These are phyloP conservation scores for Solea senegalensis DNA, from an alignment of 2,113 vertebrate species.

Conservation along the genomic window DNA sequence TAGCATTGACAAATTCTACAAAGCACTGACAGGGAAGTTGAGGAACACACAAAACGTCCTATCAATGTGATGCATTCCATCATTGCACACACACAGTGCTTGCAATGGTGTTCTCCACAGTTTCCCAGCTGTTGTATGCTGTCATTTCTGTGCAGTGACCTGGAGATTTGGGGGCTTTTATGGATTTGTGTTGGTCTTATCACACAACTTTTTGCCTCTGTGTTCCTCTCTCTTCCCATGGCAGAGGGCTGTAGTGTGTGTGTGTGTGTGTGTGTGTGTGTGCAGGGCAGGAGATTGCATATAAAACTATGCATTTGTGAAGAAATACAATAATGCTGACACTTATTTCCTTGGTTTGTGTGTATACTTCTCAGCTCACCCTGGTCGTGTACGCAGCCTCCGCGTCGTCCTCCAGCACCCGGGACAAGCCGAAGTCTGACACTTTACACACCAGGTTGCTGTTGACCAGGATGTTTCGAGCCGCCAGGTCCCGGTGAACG, in stretches of 20 bases:
- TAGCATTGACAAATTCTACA: background rate
- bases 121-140: constrained; percentile 12
- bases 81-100: background rate
- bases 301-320: too few species aligned
- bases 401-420: constrained; percentile 94
- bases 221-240: constrained; percentile 11
- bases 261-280: background rate
- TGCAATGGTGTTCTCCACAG: constrained; percentile 4
- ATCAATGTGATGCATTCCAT: background rate
- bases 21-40: too few species aligned
- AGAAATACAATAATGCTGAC: background rate
- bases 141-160: constrained; percentile 33
- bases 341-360: background rate
- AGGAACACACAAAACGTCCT: background rate
- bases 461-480: constrained; percentile 96
- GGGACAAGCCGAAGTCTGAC: constrained; percentile 96
- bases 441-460: constrained; percentile 99
- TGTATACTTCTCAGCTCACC: constrained; percentile 55
- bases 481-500: constrained; percentile 94
- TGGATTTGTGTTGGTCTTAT: constrained; percentile 56
- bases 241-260: background rate
- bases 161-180: background rate
- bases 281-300: background rate
- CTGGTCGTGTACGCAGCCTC: constrained; percentile 97
- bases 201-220: constrained; percentile 40